These are phyloP conservation scores for Oreochromis grahami DNA, from an alignment of 2,797 vertebrate species.

Conservation along the genomic window DNA sequence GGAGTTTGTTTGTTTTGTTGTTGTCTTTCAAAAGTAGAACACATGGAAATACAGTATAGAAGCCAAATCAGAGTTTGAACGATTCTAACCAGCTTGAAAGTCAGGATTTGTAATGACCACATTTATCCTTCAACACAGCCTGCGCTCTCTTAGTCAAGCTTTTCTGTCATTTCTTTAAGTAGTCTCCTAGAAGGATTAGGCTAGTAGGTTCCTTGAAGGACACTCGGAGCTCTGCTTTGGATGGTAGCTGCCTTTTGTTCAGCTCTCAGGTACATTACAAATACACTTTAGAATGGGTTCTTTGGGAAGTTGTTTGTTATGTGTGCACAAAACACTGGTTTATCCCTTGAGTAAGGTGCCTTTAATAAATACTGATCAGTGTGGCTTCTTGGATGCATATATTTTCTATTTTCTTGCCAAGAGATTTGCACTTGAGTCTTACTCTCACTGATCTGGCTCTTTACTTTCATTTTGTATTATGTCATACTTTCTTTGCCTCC, in stretches of 20 bases:
- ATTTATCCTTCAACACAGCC: background rate
- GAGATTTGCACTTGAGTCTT: background rate
- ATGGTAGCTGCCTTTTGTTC: background rate
- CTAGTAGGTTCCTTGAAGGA: background rate
- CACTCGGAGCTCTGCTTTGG: background rate
- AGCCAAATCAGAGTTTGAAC: background rate
- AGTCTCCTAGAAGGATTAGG: background rate
- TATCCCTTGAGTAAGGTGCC: background rate
- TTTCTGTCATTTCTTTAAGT: background rate
- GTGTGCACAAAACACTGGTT: background rate
- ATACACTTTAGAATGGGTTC: background rate
- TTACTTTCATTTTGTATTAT: background rate
- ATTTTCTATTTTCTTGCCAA: background rate
- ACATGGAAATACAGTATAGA: background rate
- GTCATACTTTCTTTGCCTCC: background rate
- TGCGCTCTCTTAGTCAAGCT: background rate
- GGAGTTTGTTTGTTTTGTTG: background rate
- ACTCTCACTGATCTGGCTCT: background rate
- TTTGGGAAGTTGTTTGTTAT: background rate
- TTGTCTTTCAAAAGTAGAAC: background rate
- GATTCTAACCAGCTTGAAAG: background rate
- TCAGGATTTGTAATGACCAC: background rate
- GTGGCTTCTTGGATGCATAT: background rate
- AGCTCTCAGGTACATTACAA: background rate
- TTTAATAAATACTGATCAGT: background rate